A percentile compares a stretch with the other conserved stretches of the same genome.
Conservation (phyloP, 2,113 vertebrate species). For the Prunella fulvescens region DNA sequence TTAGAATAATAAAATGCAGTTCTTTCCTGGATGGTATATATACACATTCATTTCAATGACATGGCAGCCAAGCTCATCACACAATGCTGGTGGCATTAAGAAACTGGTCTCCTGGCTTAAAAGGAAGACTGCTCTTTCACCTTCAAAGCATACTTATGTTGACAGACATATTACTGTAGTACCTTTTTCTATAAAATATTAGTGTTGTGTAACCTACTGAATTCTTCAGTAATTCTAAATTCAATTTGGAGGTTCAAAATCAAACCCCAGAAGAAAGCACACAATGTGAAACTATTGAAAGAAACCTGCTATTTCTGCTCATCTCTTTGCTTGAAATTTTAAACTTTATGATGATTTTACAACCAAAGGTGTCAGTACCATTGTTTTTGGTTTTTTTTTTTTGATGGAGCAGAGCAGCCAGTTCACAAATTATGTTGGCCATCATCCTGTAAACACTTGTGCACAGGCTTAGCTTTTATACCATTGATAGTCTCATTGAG, state of each 20-base stretch:
- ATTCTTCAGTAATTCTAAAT: not conserved
- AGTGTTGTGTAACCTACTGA: not conserved
- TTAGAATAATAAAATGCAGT: not conserved
- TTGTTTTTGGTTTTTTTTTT: not conserved
- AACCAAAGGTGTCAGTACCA: not conserved
- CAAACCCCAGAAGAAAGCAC: not conserved
- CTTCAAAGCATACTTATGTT: not conserved
- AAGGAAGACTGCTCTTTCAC: not conserved
- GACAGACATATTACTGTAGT: not conserved
- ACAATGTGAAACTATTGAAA: accelerated
- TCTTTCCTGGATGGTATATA: not conserved
- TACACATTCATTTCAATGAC: not conserved
- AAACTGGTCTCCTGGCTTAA: not conserved
- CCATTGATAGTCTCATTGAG: not conserved
- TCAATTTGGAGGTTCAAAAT: not conserved
- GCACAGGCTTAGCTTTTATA: not conserved
- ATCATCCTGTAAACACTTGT: not conserved
- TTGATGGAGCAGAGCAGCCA: not conserved
- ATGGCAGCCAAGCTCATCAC: not conserved
- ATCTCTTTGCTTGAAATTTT: not conserved
- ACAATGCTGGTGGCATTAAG: not conserved
- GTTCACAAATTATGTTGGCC: not conserved
- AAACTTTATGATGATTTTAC: not conserved
- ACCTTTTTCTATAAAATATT: not conserved
- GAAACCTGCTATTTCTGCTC: not conserved